phyloP scores from a whole-genome alignment of 2,113 vertebrate species.

The Thalassarche chlororhynchos region DNA sequence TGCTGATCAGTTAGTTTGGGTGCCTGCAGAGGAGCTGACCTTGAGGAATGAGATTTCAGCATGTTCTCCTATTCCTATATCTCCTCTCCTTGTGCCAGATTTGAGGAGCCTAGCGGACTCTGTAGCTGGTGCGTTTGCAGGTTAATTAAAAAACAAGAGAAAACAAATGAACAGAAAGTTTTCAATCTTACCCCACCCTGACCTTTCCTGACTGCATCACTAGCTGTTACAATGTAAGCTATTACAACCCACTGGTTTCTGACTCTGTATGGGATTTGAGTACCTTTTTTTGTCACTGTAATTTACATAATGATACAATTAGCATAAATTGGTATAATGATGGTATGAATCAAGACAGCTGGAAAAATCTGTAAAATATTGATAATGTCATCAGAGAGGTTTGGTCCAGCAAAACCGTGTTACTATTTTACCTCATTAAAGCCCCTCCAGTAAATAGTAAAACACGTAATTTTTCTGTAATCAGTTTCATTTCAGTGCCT shows the following conservation, averaged over 20 bases:
- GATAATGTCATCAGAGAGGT: background rate
- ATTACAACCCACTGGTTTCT: background rate
- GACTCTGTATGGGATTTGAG: background rate
- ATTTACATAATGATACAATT: background rate
- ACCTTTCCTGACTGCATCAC: background rate
- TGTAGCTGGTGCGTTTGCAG: background rate
- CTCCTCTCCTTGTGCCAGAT: background rate
- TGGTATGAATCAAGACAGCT: background rate
- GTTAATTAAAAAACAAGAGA: background rate
- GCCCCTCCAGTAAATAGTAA: background rate
- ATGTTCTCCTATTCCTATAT: background rate
- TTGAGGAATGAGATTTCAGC: background rate
- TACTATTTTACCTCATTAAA: constrained; percentile 25
- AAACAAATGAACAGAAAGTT: background rate
- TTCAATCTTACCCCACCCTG: background rate
- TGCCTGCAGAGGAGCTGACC: background rate
- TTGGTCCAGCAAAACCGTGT: background rate
- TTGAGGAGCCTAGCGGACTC: background rate
- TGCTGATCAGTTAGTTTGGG: background rate
- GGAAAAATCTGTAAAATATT: background rate
- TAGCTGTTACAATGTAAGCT: background rate
- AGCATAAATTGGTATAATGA: background rate
- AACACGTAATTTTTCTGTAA: background rate
- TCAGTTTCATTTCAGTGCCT: background rate
- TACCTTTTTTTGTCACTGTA: background rate